phyloP scores from a whole-genome alignment of 2,113 vertebrate species.

The Pyrgilauda ruficollis region DNA sequence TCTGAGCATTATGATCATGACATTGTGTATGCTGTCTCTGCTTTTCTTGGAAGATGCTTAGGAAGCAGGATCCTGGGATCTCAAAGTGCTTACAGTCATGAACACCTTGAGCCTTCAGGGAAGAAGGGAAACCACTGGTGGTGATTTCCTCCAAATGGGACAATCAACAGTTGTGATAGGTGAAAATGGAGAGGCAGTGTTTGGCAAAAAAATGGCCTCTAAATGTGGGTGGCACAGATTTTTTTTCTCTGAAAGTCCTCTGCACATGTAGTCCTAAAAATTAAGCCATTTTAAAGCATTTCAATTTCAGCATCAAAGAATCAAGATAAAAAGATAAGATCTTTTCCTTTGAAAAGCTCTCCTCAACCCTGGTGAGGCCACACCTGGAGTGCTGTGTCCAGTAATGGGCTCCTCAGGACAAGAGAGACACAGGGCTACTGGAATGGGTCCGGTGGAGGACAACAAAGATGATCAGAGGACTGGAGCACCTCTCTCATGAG shows the following conservation, averaged over 20 bases:
- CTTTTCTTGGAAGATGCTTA: not conserved
- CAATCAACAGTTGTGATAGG: not conserved
- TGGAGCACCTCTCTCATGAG: not conserved
- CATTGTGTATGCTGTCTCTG: not conserved
- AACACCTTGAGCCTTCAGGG: not conserved
- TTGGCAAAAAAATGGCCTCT: not conserved
- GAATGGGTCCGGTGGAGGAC: too few species aligned
- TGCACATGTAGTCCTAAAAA: not conserved
- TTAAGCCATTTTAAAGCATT: not conserved
- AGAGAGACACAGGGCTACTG: fast-evolving
- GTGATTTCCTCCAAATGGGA: not conserved
- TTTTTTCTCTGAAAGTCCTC: not conserved
- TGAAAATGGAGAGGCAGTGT: not conserved
- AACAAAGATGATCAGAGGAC: too few species aligned
- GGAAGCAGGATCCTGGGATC: not conserved
- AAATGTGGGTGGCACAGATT: not conserved
- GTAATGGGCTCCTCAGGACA: not conserved
- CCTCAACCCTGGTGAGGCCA: not conserved
- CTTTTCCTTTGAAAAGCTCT: not conserved
- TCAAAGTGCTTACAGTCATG: not conserved
- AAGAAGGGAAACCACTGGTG: not conserved
- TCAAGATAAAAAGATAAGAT: not conserved
- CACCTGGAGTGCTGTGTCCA: not conserved
- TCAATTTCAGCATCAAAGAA: not conserved
- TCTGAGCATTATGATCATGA: not conserved